These are phyloP conservation scores for Pluvianellus socialis DNA, from an alignment of 2,113 vertebrate genomes.

Conservation along the genomic window DNA sequence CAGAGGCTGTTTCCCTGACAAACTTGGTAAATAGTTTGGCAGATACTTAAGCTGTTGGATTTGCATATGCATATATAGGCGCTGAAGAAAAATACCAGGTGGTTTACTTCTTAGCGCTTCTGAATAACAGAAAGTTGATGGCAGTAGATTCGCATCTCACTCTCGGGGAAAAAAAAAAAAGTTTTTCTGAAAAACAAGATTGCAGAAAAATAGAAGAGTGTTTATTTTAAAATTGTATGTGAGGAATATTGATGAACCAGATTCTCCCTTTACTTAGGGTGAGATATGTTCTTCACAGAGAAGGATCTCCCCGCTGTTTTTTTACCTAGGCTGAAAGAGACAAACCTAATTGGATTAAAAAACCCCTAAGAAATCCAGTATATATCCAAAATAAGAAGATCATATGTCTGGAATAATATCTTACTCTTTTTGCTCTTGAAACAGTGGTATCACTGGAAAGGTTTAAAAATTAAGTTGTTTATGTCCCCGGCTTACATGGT, in stretches of 20 bases:
- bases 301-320: background rate
- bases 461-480: constrained; percentile 25
- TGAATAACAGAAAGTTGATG: constrained; percentile 21
- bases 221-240: background rate
- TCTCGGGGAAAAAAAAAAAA: background rate
- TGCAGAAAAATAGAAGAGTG: background rate
- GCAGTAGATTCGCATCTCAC: constrained; percentile 38
- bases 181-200: background rate
- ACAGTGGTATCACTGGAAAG: background rate
- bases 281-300: background rate
- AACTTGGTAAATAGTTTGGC: constrained; percentile 65
- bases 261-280: background rate
- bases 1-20: constrained; percentile 55
- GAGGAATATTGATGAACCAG: background rate
- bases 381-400: constrained; percentile 33
- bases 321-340: background rate
- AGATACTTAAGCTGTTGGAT: constrained; percentile 53
- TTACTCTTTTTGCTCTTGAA: background rate
- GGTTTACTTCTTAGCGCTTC: constrained; percentile 31
- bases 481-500: background rate
- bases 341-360: constrained; percentile 22
- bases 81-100: constrained; percentile 53
- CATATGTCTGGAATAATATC: background rate
- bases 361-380: background rate
- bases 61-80: constrained; percentile 56